These are phyloP conservation scores for Oscheius sp. DNA, from an alignment of 2,888 invertebrate species.

Conservation along the genomic window DNA sequence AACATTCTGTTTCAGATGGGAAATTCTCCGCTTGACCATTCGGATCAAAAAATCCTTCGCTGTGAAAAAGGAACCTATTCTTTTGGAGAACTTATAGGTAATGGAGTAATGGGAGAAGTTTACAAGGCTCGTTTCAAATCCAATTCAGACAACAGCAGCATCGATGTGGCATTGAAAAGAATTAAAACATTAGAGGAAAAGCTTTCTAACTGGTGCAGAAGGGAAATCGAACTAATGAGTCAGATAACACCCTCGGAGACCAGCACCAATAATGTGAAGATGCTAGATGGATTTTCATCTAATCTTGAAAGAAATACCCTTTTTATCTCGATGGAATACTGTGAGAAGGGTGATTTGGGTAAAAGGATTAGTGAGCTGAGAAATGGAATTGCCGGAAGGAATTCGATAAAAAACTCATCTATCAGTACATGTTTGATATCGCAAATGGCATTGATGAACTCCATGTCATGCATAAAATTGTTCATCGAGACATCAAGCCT, in stretches of 20 bases:
- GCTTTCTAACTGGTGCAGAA: background rate
- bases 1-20: no score
- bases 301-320: background rate
- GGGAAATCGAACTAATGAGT: background rate
- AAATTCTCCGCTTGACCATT: no score
- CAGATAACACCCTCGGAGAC: background rate
- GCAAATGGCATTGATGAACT: background rate
- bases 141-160: background rate
- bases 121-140: background rate
- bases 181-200: background rate
- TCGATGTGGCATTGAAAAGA: background rate
- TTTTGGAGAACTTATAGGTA: background rate
- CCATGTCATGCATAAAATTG: background rate
- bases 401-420: background rate
- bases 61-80: background rate
- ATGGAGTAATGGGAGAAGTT: background rate
- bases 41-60: no score
- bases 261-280: background rate
- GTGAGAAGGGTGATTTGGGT: background rate
- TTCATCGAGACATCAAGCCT: background rate
- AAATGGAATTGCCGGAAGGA: background rate
- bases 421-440: background rate
- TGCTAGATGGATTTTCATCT: background rate
- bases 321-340: conserved; percentile 1
- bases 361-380: background rate